Base-by-base conservation (phyloP, 1,140 invertebrate genomes). In the Glossosoma conforme region DNA sequence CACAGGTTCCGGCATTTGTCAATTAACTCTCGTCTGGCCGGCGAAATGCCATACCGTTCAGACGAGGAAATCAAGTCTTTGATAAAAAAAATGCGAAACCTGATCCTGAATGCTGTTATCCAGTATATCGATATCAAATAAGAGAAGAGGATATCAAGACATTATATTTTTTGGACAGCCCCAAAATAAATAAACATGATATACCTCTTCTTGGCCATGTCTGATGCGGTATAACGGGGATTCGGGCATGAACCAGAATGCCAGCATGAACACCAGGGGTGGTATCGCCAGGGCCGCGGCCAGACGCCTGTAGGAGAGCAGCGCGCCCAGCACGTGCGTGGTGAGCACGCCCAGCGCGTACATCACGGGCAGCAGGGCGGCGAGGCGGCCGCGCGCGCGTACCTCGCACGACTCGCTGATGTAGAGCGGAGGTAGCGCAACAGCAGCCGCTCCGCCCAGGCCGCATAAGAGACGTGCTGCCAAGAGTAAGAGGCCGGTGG, bases 391-490 rank as follows among this genome's bases (percentile, higher is more conserved):
- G 11, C 81, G 60, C 9, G 75, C 65, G 4, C 65, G 66, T 21
- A 72, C 69, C 2, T 75, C 68, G 0, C 77, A 63, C 0, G 76
- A 77, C 62, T 84, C 82, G 2, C 72, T 69, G 2, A 82, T 65
- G 55, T 83, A 83, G 0, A 79, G 59, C 0, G 80, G 75, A 0
- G 67, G 63, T n/a, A 75, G 45, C 14, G 80, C 71, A 13, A 74
- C 61, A 0, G 64, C 47, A 9, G 73, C 63, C 0, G 73, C 79
- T 28, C 69, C 69, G 2, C 65, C 68, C 3, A 81, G 32, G 0
- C 82, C 81, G 2, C 57, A 45, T 15, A 72, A 52, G 32, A 68
- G 62, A 14, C 66, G 59, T 0, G 61, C 63, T 0, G 62, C 13
- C 2, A 65, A 59, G 0, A 75, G 52, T 9, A 61, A 62, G 0